A percentile compares a stretch with the other conserved stretches of the same genome.
These are phyloP conservation scores for Monodelphis domestica DNA, from an alignment of 2,797 vertebrate genomes.

Conservation along the genomic window DNA sequence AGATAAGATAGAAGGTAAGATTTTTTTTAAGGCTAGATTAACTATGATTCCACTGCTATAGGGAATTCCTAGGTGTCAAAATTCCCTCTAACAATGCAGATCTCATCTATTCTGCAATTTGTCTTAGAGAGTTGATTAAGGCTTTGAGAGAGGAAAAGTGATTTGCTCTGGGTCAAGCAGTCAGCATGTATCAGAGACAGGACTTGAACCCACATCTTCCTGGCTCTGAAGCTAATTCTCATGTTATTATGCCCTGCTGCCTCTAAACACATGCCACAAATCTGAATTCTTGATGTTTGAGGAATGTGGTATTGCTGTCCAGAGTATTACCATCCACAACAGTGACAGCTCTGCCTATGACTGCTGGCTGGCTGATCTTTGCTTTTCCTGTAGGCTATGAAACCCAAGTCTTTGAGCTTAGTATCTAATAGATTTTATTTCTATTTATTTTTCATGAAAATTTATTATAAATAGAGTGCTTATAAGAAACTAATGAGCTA, in stretches of 20 bases:
- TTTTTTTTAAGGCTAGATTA: too few species aligned
- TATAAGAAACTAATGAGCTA: conserved; percentile 75
- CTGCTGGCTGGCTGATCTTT: background rate
- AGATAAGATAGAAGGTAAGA: too few species aligned
- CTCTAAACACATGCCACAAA: background rate
- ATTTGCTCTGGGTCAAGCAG: background rate
- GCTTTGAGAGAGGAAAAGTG: background rate
- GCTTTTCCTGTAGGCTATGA: background rate
- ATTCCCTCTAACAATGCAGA: background rate
- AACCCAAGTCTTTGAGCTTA: conserved; percentile 46
- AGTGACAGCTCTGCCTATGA: background rate
- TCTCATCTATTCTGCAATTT: background rate
- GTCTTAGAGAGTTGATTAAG: background rate
- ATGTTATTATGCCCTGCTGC: background rate
- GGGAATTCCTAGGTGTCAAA: background rate
- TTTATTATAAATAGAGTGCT: conserved; percentile 79
- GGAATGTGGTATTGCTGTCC: background rate
- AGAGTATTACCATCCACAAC: background rate
- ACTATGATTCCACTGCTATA: background rate
- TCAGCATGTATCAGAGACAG: background rate
- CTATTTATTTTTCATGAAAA: conserved; percentile 76
- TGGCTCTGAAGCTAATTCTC: background rate
- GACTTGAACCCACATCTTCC: background rate
- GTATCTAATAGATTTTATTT: conserved; percentile 74
- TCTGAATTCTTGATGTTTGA: background rate